Evolutionary conservation across 2,113 vertebrate species (phyloP).

Genomic region (Corythaeola cristata): DNA sequence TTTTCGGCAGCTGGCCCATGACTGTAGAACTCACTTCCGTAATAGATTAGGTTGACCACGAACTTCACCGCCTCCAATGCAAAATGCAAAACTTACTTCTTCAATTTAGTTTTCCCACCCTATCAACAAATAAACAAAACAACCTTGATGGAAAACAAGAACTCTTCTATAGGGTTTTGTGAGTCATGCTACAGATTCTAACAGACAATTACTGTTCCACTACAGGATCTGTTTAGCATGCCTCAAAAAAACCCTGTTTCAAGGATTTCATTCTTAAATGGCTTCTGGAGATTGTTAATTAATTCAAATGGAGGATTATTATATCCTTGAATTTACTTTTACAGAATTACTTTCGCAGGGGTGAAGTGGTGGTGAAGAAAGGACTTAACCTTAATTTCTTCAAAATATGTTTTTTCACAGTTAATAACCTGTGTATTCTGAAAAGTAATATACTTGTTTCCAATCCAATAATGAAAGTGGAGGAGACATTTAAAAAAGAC

Average conservation of each 20-base stretch:
- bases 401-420: neutral
- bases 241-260: neutral
- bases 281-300: neutral
- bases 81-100: conserved; percentile 31
- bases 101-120: conserved; percentile 19
- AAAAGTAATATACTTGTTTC: neutral
- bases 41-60: conserved; percentile 50
- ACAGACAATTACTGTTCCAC: neutral
- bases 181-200: neutral
- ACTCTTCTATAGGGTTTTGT: neutral
- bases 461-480: neutral
- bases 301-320: neutral
- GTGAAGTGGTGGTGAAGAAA: neutral
- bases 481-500: neutral
- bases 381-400: neutral
- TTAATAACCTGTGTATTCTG: neutral
- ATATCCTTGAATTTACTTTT: neutral
- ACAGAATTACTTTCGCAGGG: neutral
- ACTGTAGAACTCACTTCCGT: conserved; percentile 58
- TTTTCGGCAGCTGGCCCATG: conserved; percentile 53
- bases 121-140: neutral
- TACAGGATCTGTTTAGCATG: neutral
- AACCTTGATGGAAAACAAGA: neutral
- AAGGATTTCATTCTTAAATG: neutral
- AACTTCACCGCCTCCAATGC: neutral